A percentile compares a stretch with the other conserved stretches of the same genome.
These are phyloP conservation scores for Acronicta aceris DNA, from an alignment of 2,888 invertebrate species.

Conservation along the genomic window DNA sequence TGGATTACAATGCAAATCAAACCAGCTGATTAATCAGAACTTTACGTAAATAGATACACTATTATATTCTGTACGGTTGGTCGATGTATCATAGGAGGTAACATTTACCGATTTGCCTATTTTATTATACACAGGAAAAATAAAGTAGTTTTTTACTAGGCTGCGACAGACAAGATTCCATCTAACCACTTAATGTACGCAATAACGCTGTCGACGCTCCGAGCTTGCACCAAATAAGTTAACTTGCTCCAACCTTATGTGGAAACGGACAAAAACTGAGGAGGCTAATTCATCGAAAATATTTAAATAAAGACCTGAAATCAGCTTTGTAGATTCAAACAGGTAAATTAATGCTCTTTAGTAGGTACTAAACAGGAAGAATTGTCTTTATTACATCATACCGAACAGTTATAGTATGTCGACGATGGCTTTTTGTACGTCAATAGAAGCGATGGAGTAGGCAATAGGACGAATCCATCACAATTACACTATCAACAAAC, in stretches of 20 bases:
- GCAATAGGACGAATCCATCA: constrained; percentile 71
- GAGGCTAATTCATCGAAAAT: constrained; percentile 49
- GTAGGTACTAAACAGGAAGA: constrained; percentile 37
- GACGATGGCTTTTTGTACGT: constrained; percentile 61
- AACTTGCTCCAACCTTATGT: constrained; percentile 72
- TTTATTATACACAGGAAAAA: constrained; percentile 62
- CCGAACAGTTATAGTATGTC: constrained; percentile 18
- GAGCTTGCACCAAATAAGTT: constrained; percentile 74
- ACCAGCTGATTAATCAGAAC: constrained; percentile 52
- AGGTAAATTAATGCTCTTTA: constrained; percentile 14
- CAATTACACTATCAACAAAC: constrained; percentile 68
- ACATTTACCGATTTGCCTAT: constrained; percentile 29
- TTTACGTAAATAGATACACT: constrained; percentile 20
- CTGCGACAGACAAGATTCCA: constrained; percentile 56
- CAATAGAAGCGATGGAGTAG: constrained; percentile 66
- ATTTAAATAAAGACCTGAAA: constrained; percentile 37
- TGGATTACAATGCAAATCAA: constrained; percentile 33
- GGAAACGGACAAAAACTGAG: constrained; percentile 67
- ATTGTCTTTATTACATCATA: constrained; percentile 15
- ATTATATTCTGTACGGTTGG: constrained; percentile 14
- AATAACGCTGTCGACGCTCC: constrained; percentile 63
- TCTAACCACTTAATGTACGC: constrained; percentile 61
- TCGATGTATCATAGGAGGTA: constrained; percentile 24
- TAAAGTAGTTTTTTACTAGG: constrained; percentile 66
- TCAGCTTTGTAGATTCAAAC: constrained; percentile 26